A percentile compares a stretch with the other conserved stretches of the same genome.
phyloP scores from a whole-genome alignment of 2,113 vertebrate species.

The Campylomormyrus tamandua region DNA sequence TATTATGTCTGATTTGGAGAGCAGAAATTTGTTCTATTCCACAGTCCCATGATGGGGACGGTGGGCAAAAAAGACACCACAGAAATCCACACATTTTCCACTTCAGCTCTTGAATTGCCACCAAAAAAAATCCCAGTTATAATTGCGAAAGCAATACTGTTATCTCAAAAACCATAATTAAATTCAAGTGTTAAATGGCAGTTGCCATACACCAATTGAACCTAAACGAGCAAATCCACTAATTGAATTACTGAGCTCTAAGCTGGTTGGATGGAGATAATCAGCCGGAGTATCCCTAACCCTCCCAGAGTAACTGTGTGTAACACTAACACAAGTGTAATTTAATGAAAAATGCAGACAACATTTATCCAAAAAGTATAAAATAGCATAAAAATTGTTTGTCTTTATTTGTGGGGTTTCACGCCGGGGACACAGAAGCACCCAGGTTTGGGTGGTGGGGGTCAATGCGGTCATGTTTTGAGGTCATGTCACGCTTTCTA shows the following conservation, averaged over 20 bases:
- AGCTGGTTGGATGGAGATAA: neutral
- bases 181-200: constrained; percentile 10
- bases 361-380: neutral
- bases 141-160: neutral
- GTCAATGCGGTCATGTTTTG: neutral
- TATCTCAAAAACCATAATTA: neutral
- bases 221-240: neutral
- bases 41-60: neutral
- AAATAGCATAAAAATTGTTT: neutral
- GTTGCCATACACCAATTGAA: neutral
- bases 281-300: neutral
- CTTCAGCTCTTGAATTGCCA: neutral
- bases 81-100: neutral
- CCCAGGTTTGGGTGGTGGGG: neutral
- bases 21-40: neutral
- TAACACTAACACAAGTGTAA: neutral
- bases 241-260: neutral
- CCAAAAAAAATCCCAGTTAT: neutral
- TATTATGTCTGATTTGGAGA: neutral
- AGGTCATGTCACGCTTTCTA: neutral
- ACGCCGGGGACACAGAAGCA: neutral
- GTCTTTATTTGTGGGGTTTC: neutral
- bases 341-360: neutral
- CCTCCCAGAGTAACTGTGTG: neutral
- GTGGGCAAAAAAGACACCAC: neutral